Evolutionary conservation across 2,797 vertebrate species (phyloP).

Genomic region (Apodemus agrarius): DNA sequence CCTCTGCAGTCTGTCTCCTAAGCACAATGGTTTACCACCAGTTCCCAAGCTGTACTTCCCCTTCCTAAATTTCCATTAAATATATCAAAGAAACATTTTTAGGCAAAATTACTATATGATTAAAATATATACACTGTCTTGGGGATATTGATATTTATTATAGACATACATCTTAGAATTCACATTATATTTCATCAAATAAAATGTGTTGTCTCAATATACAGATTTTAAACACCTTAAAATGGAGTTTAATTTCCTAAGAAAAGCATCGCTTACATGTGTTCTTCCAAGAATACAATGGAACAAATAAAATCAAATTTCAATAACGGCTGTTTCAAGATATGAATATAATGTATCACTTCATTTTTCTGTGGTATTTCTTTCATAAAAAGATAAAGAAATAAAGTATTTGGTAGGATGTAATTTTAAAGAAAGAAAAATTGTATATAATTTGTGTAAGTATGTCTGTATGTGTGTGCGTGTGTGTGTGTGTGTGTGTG

Average conservation of each 20-base stretch:
- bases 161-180: not conserved
- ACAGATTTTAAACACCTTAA: not conserved
- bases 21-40: not conserved
- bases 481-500: too few relatives aligned
- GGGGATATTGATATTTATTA: not conserved
- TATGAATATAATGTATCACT: not conserved
- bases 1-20: not conserved
- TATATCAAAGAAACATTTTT: not conserved
- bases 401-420: not conserved
- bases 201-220: not conserved
- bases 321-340: not conserved
- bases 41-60: constrained; percentile 24
- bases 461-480: too few relatives aligned
- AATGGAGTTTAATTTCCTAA: constrained; percentile 4
- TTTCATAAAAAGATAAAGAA: not conserved
- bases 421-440: not conserved
- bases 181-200: not conserved
- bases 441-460: not conserved
- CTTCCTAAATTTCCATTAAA: constrained; percentile 36
- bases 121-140: not conserved
- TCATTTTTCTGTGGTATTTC: constrained; percentile 24
- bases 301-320: not conserved
- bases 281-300: not conserved
- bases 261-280: constrained; percentile 7
- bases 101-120: not conserved